phyloP scores from a whole-genome alignment of 2,888 invertebrate species.

The Aporophyla lueneburgensis region DNA sequence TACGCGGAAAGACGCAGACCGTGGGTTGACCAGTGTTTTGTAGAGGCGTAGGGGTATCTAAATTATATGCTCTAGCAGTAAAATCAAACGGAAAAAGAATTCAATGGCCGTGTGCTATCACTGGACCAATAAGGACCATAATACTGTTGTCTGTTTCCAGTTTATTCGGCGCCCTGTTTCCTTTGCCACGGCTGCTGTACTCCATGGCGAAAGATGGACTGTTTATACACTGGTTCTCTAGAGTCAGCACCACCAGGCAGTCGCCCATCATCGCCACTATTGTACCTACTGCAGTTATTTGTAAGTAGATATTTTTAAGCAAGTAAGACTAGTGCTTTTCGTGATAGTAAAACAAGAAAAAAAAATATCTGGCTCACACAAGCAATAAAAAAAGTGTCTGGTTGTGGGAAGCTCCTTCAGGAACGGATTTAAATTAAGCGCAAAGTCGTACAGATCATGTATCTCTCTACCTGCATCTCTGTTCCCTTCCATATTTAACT shows the following conservation, averaged over 20 bases:
- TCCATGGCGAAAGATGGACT: constrained; percentile 97
- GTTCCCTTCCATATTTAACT: too few species aligned
- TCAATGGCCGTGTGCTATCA: background rate
- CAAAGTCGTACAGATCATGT: too few species aligned
- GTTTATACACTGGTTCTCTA: constrained; percentile 93
- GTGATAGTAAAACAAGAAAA: background rate
- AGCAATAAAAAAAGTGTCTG: too few species aligned
- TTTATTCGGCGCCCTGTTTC: constrained; percentile 95
- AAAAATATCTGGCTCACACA: background rate
- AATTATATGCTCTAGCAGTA: too few species aligned
- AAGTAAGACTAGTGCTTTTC: background rate
- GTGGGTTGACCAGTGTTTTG: background rate
- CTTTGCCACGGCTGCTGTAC: constrained; percentile 94
- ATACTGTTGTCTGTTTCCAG: constrained; percentile 83
- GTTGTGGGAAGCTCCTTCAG: too few species aligned
- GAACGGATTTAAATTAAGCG: too few species aligned
- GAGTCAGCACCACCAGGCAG: constrained; percentile 93
- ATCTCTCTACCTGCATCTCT: too few species aligned
- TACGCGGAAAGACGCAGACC: too few species aligned
- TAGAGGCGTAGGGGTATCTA: background rate
- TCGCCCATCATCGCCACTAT: constrained; percentile 94
- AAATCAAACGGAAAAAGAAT: background rate
- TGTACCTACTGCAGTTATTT: constrained; percentile 93
- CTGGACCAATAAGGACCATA: background rate
- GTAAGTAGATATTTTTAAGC: constrained; percentile 76